Base-by-base conservation (phyloP, 2,797 vertebrate species). In the Somateria mollissima region DNA sequence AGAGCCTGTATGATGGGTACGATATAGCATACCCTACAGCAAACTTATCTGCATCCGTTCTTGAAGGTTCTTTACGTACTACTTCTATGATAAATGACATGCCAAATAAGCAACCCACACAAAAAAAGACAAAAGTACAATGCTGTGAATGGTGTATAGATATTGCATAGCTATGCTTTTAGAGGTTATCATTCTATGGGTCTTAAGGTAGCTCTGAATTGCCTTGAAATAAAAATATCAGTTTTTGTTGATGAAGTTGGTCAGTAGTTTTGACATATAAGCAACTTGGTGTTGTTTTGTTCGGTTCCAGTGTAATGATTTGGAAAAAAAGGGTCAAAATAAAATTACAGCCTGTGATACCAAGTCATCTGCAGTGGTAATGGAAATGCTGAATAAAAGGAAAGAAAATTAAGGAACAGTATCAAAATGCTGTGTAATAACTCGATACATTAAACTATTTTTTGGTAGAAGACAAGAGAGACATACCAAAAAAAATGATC, bases 191-290 rank as follows among this genome's bases (percentile, higher is more conserved):
- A 21, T 54, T 41, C 75, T 88, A 10, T 77, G 80, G 9, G 28
- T 78, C 27, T 60, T 80, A 13, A 7, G 25, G 36, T 41, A 71
- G 24, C 64, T 81, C 8, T 67, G 49, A 74, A 24, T 56, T 80
- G 27, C n/a, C 61, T 13, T 92, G n/a, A 39, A 86, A 32, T 53
- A 71, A 74, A 27, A 43, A 0, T 0, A 19, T 24, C 4, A 1
- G 5, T 62, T 80, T 77, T 90, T 11, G 14, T n/a, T 58, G 5
- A 4, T 69, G 25, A 5, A 74, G 9, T 39, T 16, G 3, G 3
- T 76, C 12, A n/a, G 18, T 27, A 27, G 3, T 24, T 43, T 3
- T 43, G 4, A 45, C 85, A 6, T 3, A 37, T 16, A 72, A 12
- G 16, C 25, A 27, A 80, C 10, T 56, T 28, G 24, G 2, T 53